These are phyloP conservation scores for Pteruthius melanotis DNA, from an alignment of 2,113 vertebrate species.

Conservation along the genomic window DNA sequence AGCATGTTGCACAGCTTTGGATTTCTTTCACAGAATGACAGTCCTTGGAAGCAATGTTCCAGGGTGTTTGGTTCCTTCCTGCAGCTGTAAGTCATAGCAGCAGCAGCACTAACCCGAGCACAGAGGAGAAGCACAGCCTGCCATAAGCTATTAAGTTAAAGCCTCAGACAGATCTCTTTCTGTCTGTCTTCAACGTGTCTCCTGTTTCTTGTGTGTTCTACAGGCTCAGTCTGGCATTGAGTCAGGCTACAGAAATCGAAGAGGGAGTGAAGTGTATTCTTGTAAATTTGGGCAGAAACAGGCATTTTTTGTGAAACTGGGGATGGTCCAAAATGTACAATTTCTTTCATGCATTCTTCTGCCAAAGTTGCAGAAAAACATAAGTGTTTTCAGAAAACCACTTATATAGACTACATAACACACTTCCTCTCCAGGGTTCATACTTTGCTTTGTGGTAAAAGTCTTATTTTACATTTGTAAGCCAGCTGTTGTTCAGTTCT, in stretches of 20 bases:
- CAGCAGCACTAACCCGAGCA: conserved; percentile 7
- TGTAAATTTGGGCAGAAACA: neutral
- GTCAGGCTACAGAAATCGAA: neutral
- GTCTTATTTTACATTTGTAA: neutral
- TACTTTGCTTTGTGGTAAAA: neutral
- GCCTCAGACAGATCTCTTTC: conserved; percentile 21
- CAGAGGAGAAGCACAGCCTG: neutral
- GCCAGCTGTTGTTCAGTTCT: conserved; percentile 4
- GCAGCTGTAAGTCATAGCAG: conserved; percentile 22
- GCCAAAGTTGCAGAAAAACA: conserved; percentile 34
- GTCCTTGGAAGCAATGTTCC: conserved; percentile 19
- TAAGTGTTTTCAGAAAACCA: conserved; percentile 22
- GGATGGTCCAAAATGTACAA: neutral
- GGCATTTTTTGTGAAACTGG: neutral
- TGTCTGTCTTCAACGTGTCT: conserved; percentile 1
- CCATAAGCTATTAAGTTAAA: conserved; percentile 22
- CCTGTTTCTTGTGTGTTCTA: conserved; percentile 18
- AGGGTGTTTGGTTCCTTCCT: conserved; percentile 18
- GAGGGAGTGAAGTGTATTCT: neutral
- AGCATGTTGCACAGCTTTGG: conserved; percentile 9
- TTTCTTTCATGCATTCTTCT: neutral
- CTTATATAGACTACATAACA: conserved; percentile 10
- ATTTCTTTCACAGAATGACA: neutral
- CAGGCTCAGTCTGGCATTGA: neutral
- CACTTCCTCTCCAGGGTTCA: neutral